Evolutionary conservation across 2,113 vertebrate species (phyloP).

Genomic region (Lepisosteus oculatus): DNA sequence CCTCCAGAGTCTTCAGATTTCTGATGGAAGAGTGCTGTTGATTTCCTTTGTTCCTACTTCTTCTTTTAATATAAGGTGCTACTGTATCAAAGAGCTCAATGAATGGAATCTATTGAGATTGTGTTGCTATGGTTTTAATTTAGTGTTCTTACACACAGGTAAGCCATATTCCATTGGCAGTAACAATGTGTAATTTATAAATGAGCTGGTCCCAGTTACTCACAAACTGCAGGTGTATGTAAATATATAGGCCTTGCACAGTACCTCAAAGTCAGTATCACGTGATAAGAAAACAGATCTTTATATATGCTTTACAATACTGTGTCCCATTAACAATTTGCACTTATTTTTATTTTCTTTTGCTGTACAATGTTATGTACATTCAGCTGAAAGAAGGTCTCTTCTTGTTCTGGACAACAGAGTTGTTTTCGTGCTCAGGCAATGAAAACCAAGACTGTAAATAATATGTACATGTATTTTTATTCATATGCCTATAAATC

Average conservation of each 20-base stretch:
- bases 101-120: slow-evolving; percentile 35
- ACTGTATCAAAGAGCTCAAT: slow-evolving; percentile 12
- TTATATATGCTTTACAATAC: slow-evolving; percentile 70
- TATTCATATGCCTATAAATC: slow-evolving; percentile 76
- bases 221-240: slow-evolving; percentile 58
- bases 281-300: slow-evolving; percentile 57
- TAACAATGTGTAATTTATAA: slow-evolving; percentile 43
- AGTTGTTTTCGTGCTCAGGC: slow-evolving; percentile 60
- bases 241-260: slow-evolving; percentile 69
- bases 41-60: neutral
- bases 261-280: slow-evolving; percentile 63
- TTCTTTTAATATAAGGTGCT: slow-evolving; percentile 1
- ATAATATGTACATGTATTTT: slow-evolving; percentile 77
- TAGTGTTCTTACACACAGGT: slow-evolving; percentile 41
- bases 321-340: slow-evolving; percentile 75
- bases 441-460: slow-evolving; percentile 58
- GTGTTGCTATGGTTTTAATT: slow-evolving; percentile 21
- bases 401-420: slow-evolving; percentile 58
- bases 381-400: slow-evolving; percentile 52
- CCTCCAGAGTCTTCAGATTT: neutral
- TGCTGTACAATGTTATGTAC: too few species aligned
- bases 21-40: neutral
- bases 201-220: slow-evolving; percentile 53
- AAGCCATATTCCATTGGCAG: slow-evolving; percentile 46
- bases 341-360: slow-evolving; percentile 63